A percentile compares a stretch with the other conserved stretches of the same genome.
phyloP scores from a whole-genome alignment of 1,140 invertebrate genomes.

The Anastrepha obliqua region DNA sequence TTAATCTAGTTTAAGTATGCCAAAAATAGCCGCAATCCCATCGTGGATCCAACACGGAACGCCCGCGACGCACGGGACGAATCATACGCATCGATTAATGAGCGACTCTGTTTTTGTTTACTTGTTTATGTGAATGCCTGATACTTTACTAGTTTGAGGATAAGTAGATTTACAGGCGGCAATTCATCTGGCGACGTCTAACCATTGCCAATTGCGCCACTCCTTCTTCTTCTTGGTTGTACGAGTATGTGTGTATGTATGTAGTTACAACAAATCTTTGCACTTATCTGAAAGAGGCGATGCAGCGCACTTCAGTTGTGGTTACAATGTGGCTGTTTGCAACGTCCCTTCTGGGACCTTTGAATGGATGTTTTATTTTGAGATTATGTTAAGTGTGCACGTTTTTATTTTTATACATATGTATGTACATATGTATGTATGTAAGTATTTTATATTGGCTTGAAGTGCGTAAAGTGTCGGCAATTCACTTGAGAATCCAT shows the following conservation, averaged over 20 bases:
- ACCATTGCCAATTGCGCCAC: neutral
- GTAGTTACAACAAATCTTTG: neutral
- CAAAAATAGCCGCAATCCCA: constrained; percentile 23
- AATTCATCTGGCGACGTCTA: constrained; percentile 1
- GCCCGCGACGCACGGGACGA: neutral
- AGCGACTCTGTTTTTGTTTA: neutral
- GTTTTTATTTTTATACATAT: neutral
- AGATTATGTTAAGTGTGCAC: neutral
- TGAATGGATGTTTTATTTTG: neutral
- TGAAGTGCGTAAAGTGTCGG: neutral
- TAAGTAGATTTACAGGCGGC: neutral
- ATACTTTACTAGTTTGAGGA: neutral
- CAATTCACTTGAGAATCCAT: constrained; percentile 13
- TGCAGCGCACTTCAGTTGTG: neutral
- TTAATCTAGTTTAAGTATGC: constrained; percentile 26
- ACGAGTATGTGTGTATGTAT: neutral
- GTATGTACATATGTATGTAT: neutral
- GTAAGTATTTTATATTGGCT: neutral
- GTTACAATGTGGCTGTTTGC: neutral
- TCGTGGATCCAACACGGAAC: neutral
- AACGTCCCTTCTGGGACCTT: constrained; percentile 3
- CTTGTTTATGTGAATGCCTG: neutral
- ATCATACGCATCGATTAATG: neutral
- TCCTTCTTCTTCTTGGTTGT: neutral
- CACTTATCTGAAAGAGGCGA: neutral